A percentile compares a stretch with the other conserved stretches of the same genome.
Conservation (phyloP, 1,140 invertebrate species). For the Schmidtea mediterranea region DNA sequence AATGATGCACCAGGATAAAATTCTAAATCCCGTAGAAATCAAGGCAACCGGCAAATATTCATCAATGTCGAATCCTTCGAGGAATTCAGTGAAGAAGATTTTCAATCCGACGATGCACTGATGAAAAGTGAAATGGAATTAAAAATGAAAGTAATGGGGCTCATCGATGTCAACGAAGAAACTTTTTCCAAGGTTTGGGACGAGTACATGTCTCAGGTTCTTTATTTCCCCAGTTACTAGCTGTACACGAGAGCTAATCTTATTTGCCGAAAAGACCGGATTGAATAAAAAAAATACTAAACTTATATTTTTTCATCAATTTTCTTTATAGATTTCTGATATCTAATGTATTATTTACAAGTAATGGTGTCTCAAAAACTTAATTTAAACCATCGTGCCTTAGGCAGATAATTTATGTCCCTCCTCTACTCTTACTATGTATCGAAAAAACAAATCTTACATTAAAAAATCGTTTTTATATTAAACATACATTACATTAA, state of each 20-base stretch:
- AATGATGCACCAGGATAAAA: constrained; percentile 60
- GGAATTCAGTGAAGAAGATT: neutral
- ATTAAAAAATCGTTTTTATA: no score
- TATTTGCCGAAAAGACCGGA: constrained; percentile 70
- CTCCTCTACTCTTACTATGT: no score
- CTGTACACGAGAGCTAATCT: constrained; percentile 70
- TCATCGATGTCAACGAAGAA: constrained; percentile 69
- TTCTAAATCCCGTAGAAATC: constrained; percentile 6
- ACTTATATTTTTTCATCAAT: no score
- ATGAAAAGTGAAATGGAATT: constrained; percentile 55
- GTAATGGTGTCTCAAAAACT: no score
- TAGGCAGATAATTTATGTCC: no score
- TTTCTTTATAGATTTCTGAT: no score
- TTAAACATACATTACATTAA: no score
- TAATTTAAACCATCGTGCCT: no score
- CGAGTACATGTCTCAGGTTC: constrained; percentile 58
- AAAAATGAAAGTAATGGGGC: constrained; percentile 68
- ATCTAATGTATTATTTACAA: no score
- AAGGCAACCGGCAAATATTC: constrained; percentile 23
- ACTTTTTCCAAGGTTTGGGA: constrained; percentile 53
- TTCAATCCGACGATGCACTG: constrained; percentile 33
- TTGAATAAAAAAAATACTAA: no score
- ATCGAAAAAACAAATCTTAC: no score
- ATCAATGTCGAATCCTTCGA: constrained; percentile 9
- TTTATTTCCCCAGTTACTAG: constrained; percentile 59